phyloP scores from a whole-genome alignment of 2,113 vertebrate species.

The Sylvilagus bachmani region DNA sequence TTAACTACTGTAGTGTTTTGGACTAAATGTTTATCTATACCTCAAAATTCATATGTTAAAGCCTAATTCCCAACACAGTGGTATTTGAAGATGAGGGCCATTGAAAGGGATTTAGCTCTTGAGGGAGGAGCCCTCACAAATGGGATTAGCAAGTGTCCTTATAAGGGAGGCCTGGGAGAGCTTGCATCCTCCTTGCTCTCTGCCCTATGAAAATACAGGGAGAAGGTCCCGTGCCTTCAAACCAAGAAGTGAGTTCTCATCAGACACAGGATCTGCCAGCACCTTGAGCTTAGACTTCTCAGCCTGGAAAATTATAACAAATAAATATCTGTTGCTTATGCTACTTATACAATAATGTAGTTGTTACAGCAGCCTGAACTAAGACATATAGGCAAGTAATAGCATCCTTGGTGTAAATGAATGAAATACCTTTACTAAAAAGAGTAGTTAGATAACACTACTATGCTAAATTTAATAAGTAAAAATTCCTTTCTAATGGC shows the following conservation, averaged over 20 bases:
- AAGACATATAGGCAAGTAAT: not conserved
- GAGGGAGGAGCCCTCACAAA: not conserved
- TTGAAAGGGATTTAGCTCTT: not conserved
- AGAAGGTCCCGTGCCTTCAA: not conserved
- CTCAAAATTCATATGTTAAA: not conserved
- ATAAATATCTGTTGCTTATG: not conserved
- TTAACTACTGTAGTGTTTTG: not conserved
- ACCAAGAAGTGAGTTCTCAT: not conserved
- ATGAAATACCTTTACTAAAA: conserved; percentile 47
- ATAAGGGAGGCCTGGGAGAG: not conserved
- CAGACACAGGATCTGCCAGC: not conserved
- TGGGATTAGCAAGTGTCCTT: not conserved
- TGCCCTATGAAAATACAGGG: not conserved
- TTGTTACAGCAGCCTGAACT: not conserved
- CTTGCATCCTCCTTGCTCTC: not conserved
- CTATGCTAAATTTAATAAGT: not conserved
- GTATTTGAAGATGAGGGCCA: not conserved
- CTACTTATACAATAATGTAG: not conserved
- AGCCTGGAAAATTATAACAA: not conserved
- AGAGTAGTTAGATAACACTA: not conserved
- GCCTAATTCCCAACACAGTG: not conserved
- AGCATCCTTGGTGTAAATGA: not conserved
- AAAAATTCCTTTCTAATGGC: not conserved
- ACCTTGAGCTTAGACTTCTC: not conserved
- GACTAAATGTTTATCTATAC: not conserved